Evolutionary conservation across 2,113 vertebrate genomes (phyloP).

Genomic region (Polypterus bichir): DNA sequence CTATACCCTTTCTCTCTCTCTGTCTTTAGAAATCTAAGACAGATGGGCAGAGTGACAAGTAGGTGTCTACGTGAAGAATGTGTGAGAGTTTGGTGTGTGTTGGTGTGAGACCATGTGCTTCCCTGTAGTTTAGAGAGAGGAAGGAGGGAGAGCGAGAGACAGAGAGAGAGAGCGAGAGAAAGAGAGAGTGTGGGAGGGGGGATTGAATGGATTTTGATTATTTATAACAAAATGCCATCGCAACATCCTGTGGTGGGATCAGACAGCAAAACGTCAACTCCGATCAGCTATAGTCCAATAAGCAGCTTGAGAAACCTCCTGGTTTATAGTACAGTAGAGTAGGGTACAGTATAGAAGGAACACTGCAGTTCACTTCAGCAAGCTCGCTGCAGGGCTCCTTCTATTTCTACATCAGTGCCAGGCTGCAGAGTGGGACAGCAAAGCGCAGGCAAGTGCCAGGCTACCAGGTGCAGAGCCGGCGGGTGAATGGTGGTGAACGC

Average conservation of each 20-base stretch:
- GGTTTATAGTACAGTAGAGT: conserved; percentile 15
- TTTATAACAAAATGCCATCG: conserved; percentile 41
- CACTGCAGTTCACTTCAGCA: conserved; percentile 13
- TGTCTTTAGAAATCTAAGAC: neutral
- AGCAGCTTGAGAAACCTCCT: conserved; percentile 37
- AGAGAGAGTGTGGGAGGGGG: conserved; percentile 29
- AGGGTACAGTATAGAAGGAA: conserved; percentile 21
- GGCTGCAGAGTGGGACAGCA: conserved; percentile 28
- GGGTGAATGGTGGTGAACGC: conserved; percentile 41
- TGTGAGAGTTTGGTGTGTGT: conserved; percentile 13
- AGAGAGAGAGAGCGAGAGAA: conserved; percentile 20
- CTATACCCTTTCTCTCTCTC: no score
- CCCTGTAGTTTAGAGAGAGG: conserved; percentile 15
- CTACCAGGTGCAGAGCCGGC: conserved; percentile 30
- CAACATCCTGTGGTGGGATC: conserved; percentile 28
- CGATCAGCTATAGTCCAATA: conserved; percentile 46
- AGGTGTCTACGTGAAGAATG: conserved; percentile 4
- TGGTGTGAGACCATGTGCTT: conserved; percentile 5
- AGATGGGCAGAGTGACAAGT: conserved; percentile 9
- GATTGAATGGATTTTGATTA: conserved; percentile 30
- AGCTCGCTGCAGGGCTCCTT: conserved; percentile 35
- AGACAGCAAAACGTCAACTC: conserved; percentile 39
- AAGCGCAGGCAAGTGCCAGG: conserved; percentile 43
- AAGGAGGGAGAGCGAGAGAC: conserved; percentile 16
- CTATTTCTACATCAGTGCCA: conserved; percentile 38